Percentiles rank a stretch among this genome's conserved stretches.
These are phyloP conservation scores for Molanna angustata DNA, from an alignment of 2,888 invertebrate genomes.

Conservation along the genomic window DNA sequence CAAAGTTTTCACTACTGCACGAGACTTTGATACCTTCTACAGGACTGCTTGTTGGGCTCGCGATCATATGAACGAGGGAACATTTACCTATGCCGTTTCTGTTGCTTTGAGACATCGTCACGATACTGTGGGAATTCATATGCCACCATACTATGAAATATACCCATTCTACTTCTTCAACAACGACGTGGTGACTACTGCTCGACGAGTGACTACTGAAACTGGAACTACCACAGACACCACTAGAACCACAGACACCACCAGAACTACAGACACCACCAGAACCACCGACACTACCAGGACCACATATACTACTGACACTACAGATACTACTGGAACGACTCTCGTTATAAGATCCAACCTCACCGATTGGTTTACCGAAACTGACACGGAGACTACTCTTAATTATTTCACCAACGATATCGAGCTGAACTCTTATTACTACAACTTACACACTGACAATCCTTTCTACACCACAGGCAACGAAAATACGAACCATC, in stretches of 20 bases:
- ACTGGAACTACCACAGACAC: slow-evolving; percentile 53
- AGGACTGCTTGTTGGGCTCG: slow-evolving; percentile 68
- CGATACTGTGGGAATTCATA: slow-evolving; percentile 62
- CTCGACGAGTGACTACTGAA: slow-evolving; percentile 61
- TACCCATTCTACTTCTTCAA: slow-evolving; percentile 75
- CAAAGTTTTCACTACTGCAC: slow-evolving; percentile 63
- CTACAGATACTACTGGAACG: slow-evolving; percentile 50
- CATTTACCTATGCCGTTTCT: slow-evolving; percentile 69
- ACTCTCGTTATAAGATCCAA: slow-evolving; percentile 64
- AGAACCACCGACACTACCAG: slow-evolving; percentile 55
- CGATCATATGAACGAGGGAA: slow-evolving; percentile 66
- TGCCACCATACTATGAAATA: slow-evolving; percentile 75
- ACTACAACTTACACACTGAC: slow-evolving; percentile 54
- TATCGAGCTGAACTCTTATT: slow-evolving; percentile 59
- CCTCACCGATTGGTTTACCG: slow-evolving; percentile 61
- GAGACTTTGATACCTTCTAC: slow-evolving; percentile 67
- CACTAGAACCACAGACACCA: slow-evolving; percentile 56
- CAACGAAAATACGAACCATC: slow-evolving; percentile 41
- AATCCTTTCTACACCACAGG: slow-evolving; percentile 58
- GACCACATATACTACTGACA: slow-evolving; percentile 7
- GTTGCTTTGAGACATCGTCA: slow-evolving; percentile 65
- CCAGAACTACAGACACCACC: slow-evolving; percentile 68
- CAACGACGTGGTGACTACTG: slow-evolving; percentile 66
- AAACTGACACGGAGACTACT: slow-evolving; percentile 45
- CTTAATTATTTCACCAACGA: slow-evolving; percentile 66